These are phyloP conservation scores for Lepidurus packardi DNA, from an alignment of 1,140 invertebrate species.

Conservation along the genomic window DNA sequence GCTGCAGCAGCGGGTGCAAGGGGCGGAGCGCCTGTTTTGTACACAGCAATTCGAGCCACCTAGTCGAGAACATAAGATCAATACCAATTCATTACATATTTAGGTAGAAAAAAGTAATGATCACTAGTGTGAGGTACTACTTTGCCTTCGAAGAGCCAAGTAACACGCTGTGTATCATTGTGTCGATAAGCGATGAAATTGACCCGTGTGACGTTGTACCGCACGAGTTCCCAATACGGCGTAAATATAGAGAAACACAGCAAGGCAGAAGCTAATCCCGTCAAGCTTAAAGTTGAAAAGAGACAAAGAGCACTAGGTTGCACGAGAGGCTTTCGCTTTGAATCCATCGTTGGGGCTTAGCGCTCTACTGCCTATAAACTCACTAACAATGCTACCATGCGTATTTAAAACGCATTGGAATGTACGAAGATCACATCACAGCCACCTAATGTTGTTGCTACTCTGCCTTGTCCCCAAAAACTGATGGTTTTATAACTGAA, in stretches of 20 bases:
- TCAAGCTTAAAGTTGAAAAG: conserved; percentile 49
- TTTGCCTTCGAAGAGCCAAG: conserved; percentile 59
- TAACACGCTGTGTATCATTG: conserved; percentile 45
- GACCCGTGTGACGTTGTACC: conserved; percentile 54
- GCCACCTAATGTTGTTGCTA: neutral
- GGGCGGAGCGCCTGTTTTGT: conserved; percentile 16
- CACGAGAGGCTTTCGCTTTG: neutral
- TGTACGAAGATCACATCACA: conserved; percentile 2
- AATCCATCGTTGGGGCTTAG: neutral
- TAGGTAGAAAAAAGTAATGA: neutral
- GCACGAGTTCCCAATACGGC: conserved; percentile 76
- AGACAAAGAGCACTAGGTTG: conserved; percentile 41
- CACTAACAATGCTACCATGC: neutral
- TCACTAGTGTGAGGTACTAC: conserved; percentile 46
- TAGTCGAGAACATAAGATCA: conserved; percentile 16
- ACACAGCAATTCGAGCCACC: conserved; percentile 29
- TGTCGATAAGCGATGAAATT: conserved; percentile 41
- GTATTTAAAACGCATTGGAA: neutral
- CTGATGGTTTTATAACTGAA: neutral
- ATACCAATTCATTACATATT: neutral
- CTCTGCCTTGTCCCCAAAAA: neutral
- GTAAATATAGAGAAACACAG: conserved; percentile 74
- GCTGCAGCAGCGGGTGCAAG: neutral
- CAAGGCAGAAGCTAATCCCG: conserved; percentile 63
- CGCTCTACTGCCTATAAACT: neutral